Conservation (phyloP, 2,113 vertebrate species). For the Cyanoliseus patagonus region DNA sequence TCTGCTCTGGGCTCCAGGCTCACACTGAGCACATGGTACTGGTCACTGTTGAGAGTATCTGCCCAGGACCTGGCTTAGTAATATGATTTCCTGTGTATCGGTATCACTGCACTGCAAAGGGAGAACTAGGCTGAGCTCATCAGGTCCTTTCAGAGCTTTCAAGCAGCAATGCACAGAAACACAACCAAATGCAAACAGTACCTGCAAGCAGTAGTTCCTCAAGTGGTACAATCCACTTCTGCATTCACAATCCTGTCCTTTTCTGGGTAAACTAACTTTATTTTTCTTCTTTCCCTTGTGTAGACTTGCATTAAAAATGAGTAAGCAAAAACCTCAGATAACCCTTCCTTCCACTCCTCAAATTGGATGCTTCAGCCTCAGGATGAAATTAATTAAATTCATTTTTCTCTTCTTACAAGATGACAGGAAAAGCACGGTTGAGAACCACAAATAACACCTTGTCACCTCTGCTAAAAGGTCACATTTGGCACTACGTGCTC, state of each 20-base stretch:
- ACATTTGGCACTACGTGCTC: not conserved
- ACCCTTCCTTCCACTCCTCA: not conserved
- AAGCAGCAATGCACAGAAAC: not conserved
- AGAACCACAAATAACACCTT: not conserved
- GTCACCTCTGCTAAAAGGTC: not conserved
- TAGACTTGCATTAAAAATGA: not conserved
- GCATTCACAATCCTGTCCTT: not conserved
- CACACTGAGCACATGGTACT: accelerated
- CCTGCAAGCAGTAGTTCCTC: not conserved
- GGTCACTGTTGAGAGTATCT: not conserved
- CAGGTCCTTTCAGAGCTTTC: accelerated
- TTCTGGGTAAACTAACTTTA: not conserved
- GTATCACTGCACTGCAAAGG: not conserved
- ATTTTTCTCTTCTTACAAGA: not conserved
- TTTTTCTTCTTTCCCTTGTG: not conserved
- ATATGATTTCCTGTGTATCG: accelerated
- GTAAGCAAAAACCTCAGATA: not conserved
- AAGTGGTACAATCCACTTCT: not conserved
- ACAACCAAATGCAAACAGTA: not conserved
- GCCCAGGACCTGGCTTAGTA: not conserved
- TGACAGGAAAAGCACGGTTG: not conserved
- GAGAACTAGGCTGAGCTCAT: not conserved
- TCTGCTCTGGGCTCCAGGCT: not conserved
- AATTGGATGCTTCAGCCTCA: not conserved
- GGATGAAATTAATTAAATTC: not conserved